A percentile compares a stretch with the other conserved stretches of the same genome.
Evolutionary conservation across 64 coral and sea anemone species (phyloP).

Genomic region (Anthopleura sola): DNA sequence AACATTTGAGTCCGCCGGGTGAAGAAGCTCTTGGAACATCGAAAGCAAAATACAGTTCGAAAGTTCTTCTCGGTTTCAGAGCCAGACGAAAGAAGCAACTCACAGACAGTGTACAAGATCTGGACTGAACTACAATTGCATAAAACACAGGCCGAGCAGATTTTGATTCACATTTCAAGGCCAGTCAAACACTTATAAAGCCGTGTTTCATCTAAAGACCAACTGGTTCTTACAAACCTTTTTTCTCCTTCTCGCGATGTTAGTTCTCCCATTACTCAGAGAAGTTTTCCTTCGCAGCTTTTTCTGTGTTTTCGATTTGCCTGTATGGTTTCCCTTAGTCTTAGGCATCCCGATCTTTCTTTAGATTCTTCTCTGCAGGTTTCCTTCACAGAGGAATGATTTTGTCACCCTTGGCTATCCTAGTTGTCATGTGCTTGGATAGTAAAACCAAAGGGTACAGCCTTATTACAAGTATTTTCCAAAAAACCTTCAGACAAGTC

Average conservation of each 20-base stretch:
- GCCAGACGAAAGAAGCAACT: not conserved
- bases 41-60: conserved; percentile 13
- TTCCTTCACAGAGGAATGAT: not conserved
- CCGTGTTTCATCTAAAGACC: not conserved
- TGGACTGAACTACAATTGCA: not conserved
- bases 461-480: conserved; percentile 18
- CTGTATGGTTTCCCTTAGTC: conserved; percentile 7
- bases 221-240: not conserved
- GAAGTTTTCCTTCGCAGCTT: conserved; percentile 15
- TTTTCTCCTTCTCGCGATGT: not conserved
- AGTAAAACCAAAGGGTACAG: conserved; percentile 11
- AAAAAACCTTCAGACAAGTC: conserved; percentile 22
- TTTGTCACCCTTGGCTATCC: not conserved
- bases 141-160: not conserved
- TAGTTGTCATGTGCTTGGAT: not conserved
- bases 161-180: not conserved
- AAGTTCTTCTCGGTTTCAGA: not conserved
- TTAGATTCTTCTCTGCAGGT: not conserved
- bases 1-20: not conserved
- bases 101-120: not conserved
- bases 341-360: conserved; percentile 6
- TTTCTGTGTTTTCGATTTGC: not conserved
- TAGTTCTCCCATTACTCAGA: not conserved
- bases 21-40: not conserved
- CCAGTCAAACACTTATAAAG: not conserved